phyloP scores from a whole-genome alignment of 1,140 invertebrate genomes.

The Zaprionus ornatus region DNA sequence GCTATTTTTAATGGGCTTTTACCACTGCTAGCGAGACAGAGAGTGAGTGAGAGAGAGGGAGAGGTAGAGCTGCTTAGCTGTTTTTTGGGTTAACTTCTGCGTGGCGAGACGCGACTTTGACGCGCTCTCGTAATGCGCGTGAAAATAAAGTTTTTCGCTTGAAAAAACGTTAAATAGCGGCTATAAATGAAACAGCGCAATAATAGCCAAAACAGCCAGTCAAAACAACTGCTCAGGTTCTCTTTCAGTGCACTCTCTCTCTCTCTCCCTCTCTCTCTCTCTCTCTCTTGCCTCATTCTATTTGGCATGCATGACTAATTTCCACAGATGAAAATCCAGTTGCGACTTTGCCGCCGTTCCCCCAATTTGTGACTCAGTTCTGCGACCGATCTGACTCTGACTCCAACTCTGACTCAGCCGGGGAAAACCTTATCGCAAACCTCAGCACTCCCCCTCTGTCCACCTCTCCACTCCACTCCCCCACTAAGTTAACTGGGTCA shows the following conservation, averaged over 20 bases:
- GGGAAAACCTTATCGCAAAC: conserved; percentile 15
- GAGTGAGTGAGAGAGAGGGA: not conserved
- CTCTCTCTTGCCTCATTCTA: conserved; percentile 3
- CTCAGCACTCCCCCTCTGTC: conserved; percentile 24
- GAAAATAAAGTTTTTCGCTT: conserved; percentile 80
- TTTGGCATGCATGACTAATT: conserved; percentile 39
- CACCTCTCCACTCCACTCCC: not conserved
- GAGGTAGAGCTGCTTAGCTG: not conserved
- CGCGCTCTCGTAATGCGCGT: conserved; percentile 68
- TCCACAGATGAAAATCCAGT: conserved; percentile 33
- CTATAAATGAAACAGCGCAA: conserved; percentile 65
- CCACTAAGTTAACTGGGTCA: conserved; percentile 59
- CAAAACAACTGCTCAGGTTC: not conserved
- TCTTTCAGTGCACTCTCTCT: not conserved
- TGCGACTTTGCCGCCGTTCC: conserved; percentile 19
- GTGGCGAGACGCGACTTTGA: conserved; percentile 20
- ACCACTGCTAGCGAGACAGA: conserved; percentile 15
- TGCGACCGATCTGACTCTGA: conserved; percentile 19
- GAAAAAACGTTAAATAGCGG: conserved; percentile 74
- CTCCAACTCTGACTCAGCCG: conserved; percentile 27
- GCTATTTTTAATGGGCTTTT: conserved; percentile 75
- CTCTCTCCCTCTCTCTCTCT: not conserved
- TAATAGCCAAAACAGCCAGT: conserved; percentile 15
- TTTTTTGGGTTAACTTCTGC: conserved; percentile 38
- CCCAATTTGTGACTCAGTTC: conserved; percentile 36